These are phyloP conservation scores for Palythoa heliodiscus DNA, from an alignment of 92 coral and sea anemone genomes.

Conservation along the genomic window DNA sequence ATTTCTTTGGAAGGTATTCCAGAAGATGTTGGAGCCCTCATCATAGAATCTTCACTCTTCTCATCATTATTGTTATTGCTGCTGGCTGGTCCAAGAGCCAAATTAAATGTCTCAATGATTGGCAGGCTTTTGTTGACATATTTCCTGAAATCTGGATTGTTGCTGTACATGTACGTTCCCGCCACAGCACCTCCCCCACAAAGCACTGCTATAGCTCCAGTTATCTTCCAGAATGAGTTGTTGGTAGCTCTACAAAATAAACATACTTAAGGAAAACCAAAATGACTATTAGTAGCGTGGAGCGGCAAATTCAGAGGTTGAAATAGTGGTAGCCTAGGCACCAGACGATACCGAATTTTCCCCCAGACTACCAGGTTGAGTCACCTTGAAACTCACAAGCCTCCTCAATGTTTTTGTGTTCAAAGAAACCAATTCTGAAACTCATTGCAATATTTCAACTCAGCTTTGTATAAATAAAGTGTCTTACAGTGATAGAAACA, in stretches of 20 bases:
- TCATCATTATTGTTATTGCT: slow-evolving; percentile 23
- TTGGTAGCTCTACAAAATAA: slow-evolving; percentile 19
- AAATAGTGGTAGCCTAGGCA: too few species aligned
- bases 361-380: too few species aligned
- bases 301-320: too few species aligned
- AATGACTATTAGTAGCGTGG: neutral
- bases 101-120: slow-evolving; percentile 67
- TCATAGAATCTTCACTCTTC: slow-evolving; percentile 8
- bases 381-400: too few species aligned
- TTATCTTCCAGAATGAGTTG: slow-evolving; percentile 63
- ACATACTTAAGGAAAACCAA: neutral
- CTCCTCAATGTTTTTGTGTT: neutral
- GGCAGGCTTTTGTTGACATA: slow-evolving; percentile 67
- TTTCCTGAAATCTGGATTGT: slow-evolving; percentile 64
- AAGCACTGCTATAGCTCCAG: slow-evolving; percentile 56
- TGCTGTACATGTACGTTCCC: slow-evolving; percentile 52
- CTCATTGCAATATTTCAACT: too few species aligned
- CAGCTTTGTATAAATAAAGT: too few species aligned
- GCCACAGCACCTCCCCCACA: slow-evolving; percentile 74
- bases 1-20: slow-evolving; percentile 7
- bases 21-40: neutral
- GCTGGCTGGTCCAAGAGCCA: slow-evolving; percentile 63
- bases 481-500: too few species aligned
- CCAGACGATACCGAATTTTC: too few species aligned
- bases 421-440: too few species aligned